Percentiles rank a stretch among this genome's conserved stretches.
These are phyloP conservation scores for Synanthedon tipuliformis DNA, from an alignment of 2,888 invertebrate genomes.

Conservation along the genomic window DNA sequence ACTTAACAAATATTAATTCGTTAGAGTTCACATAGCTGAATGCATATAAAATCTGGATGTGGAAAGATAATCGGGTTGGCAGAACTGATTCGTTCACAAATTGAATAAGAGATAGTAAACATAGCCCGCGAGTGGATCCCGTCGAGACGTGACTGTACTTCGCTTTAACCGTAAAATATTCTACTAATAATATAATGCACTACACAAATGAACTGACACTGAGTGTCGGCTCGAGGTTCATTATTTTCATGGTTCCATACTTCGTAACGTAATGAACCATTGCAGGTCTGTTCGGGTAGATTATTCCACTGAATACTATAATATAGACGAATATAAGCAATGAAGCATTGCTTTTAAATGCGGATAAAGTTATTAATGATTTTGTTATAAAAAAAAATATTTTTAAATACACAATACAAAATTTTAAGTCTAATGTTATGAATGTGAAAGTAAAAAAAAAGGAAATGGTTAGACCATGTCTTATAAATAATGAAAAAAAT, in stretches of 20 bases:
- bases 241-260: not conserved
- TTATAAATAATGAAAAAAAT: too few species aligned
- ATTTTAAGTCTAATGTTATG: too few species aligned
- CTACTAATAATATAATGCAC: conserved; percentile 16
- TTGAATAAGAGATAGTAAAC: conserved; percentile 60
- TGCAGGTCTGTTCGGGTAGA: not conserved
- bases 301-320: not conserved
- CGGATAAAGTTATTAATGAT: too few species aligned
- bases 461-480: too few species aligned
- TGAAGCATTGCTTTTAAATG: too few species aligned
- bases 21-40: too few species aligned
- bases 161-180: conserved; percentile 41
- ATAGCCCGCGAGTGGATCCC: conserved; percentile 18
- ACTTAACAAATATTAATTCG: too few species aligned
- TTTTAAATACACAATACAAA: too few species aligned
- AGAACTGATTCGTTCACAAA: conserved; percentile 65
- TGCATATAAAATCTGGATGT: conserved; percentile 56
- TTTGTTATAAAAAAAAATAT: too few species aligned
- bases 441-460: too few species aligned
- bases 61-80: conserved; percentile 62
- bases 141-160: conserved; percentile 23
- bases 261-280: not conserved
- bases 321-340: too few species aligned
- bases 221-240: not conserved
- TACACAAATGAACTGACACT: conserved; percentile 26